Conservation (phyloP, 1,140 invertebrate species). For the Magallana gigas region DNA sequence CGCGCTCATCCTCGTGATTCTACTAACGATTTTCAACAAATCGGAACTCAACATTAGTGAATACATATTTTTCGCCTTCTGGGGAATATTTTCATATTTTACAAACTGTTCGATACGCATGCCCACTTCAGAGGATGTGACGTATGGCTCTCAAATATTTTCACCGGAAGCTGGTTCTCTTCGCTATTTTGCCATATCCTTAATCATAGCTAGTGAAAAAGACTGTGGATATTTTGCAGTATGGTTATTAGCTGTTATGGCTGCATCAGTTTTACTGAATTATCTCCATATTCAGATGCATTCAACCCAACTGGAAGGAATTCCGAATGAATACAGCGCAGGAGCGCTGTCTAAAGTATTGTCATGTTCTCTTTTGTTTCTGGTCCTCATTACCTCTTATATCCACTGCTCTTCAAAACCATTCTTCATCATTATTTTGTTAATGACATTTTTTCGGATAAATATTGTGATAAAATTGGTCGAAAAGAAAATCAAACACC, state of each 20-base stretch:
- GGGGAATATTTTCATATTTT: slow-evolving; percentile 25
- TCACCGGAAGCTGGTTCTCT: slow-evolving; percentile 7
- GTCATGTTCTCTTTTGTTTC: neutral
- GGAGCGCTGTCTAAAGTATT: neutral
- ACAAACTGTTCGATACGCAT: slow-evolving; percentile 23
- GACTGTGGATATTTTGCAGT: neutral
- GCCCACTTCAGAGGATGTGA: neutral
- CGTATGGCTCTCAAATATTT: slow-evolving; percentile 4
- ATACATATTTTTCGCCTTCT: slow-evolving; percentile 9
- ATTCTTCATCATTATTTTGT: neutral
- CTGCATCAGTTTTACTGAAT: neutral
- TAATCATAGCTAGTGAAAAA: neutral
- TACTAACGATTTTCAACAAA: slow-evolving; percentile 9
- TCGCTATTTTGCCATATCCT: slow-evolving; percentile 3
- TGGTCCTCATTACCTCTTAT: neutral
- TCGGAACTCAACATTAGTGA: neutral
- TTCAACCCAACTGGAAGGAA: neutral
- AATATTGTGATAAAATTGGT: neutral
- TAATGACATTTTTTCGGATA: slow-evolving; percentile 14
- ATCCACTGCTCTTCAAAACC: neutral
- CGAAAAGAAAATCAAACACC: neutral
- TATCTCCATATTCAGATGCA: neutral
- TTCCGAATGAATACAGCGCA: neutral
- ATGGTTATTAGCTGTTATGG: neutral
- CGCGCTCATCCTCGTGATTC: neutral